Conservation (phyloP, 2,113 vertebrate species). For the Aspidoscelis tigris region DNA sequence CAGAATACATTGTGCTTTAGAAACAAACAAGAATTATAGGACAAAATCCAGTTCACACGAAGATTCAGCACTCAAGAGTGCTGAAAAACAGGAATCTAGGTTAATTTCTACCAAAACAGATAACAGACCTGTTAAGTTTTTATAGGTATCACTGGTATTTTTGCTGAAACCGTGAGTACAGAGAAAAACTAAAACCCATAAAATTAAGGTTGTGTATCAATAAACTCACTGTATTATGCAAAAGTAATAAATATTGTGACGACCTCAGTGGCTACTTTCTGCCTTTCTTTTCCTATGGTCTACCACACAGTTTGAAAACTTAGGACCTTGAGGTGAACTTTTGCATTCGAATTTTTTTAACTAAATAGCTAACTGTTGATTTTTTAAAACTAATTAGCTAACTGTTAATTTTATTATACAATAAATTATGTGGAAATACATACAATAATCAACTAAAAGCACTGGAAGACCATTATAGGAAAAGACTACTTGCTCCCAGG, state of each 20-base stretch:
- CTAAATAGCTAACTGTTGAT: slow-evolving; percentile 1
- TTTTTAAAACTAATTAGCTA: too few relatives aligned
- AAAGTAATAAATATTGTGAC: neutral
- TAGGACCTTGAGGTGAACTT: slow-evolving; percentile 11
- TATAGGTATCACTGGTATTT: neutral
- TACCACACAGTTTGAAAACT: neutral
- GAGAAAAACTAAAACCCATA: neutral
- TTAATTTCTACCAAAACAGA: neutral
- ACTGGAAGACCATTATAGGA: too few relatives aligned
- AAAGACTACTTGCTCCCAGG: too few relatives aligned
- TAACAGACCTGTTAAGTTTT: neutral
- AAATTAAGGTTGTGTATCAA: neutral
- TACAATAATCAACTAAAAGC: too few relatives aligned
- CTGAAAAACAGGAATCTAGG: neutral
- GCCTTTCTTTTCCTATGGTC: neutral
- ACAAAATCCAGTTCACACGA: neutral
- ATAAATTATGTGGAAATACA: too few relatives aligned
- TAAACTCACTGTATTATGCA: neutral
- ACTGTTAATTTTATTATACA: too few relatives aligned
- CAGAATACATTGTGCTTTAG: neutral
- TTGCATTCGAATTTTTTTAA: neutral
- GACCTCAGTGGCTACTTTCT: neutral
- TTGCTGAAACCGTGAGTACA: neutral
- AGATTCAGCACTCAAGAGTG: neutral
- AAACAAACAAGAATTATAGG: neutral